Evolutionary conservation across 2,888 invertebrate species (phyloP), one percentile per base, ranked within the genome.

Genomic region (Malacosoma neustria): DNA sequence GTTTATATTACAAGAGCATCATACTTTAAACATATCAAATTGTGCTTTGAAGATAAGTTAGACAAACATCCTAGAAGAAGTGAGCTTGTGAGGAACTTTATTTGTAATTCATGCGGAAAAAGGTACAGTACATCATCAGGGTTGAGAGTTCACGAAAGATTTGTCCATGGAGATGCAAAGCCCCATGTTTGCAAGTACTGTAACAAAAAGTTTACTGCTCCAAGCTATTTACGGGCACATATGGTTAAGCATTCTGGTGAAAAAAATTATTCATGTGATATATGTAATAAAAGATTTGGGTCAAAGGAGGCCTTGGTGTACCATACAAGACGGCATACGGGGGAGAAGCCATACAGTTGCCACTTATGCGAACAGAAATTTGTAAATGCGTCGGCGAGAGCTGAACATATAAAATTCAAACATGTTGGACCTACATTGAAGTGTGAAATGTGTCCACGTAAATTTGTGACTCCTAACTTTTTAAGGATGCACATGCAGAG

Each of bases 201-300:
- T 43, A 68, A 72, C 1, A 84, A 82, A 41, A 59, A 72, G 31
- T 84, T 84, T 33, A 80, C 80, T n/a, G 82, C 82, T 30, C 81
- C 80, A 0, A 82, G 82, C 42, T 79, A 75, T 40, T 53, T 82
- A 9, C 76, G 70, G 49, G 63, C 61, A 1, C 82, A 82, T 34
- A 72, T 79, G 70, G 51, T 85, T 2, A 84, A 68, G 29, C 84
- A 85, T 36, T 82, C 85, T 0, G 72, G 76, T 1, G 81, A 76
- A 37, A 81, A 70, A 43, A 82, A 81, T 29, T 84, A 76, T 36
- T 60, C 69, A 39, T 85, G 85, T 53, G 58, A 67, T 11, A 54
- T 76, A 30, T 85, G 85, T 45, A 49, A 49, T 1, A 60, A 63
- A 13, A 69, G 58, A 34, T 82, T 82, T 64, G 84, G 82, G 0